Conservation (phyloP, 1,140 invertebrate species). For the Camponotus pennsylvanicus region DNA sequence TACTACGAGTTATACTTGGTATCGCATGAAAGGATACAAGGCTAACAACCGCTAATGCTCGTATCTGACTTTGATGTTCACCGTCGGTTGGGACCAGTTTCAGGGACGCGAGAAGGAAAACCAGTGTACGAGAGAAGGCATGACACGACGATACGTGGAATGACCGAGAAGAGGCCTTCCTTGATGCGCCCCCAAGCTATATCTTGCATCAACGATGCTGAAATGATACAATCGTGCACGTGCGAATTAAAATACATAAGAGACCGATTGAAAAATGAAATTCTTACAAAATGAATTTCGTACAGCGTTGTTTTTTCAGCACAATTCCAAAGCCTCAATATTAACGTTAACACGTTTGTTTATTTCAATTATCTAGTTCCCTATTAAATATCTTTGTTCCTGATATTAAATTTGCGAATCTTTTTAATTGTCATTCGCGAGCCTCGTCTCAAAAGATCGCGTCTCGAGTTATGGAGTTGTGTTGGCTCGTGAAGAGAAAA, state of each 20-base stretch:
- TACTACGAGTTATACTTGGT: background rate
- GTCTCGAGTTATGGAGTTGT: constrained; percentile 10
- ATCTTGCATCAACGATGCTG: background rate
- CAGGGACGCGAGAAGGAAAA: constrained; percentile 24
- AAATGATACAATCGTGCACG: background rate
- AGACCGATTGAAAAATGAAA: background rate
- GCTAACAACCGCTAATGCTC: constrained; percentile 30
- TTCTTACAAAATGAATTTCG: background rate
- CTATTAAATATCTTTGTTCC: too few relatives aligned
- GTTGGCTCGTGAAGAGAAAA: background rate
- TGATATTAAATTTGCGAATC: too few relatives aligned
- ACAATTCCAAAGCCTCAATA: background rate
- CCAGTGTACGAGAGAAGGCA: background rate
- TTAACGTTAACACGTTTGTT: too few relatives aligned
- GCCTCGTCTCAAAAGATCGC: background rate
- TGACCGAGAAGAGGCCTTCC: background rate
- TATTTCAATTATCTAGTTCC: too few relatives aligned
- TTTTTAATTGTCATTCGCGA: too few relatives aligned
- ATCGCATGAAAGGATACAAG: constrained; percentile 40
- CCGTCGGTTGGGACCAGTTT: constrained; percentile 44
- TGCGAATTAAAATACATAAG: background rate
- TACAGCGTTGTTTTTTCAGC: background rate
- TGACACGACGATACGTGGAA: background rate
- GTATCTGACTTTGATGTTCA: constrained; percentile 13
- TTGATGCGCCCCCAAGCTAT: background rate